Base-by-base conservation (phyloP, 2,888 invertebrate genomes). In the Arrhopalites spinosus region DNA sequence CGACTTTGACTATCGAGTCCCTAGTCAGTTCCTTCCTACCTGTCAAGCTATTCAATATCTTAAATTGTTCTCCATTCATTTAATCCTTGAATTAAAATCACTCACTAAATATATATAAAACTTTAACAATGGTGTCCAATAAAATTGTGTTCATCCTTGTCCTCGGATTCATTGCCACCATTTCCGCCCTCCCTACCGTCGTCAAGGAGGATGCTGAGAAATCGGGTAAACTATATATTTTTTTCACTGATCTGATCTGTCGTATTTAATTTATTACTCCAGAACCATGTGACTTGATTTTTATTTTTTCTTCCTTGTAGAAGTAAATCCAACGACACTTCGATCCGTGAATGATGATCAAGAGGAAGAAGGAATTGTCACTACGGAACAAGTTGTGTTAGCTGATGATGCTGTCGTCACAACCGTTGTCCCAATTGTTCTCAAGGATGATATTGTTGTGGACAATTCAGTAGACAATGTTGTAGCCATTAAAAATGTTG, bases 11-110 rank as follows among this genome's bases (percentile, higher is more conserved):
- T 45, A 36, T 2, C 23, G 53, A 56, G 7, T 67, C 74, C n/a
- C 66, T 36, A 74, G 64, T 74, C 67, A 74, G 74, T 74, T 74
- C 67, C 74, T 74, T 67, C 73, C 64, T 73, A 56, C 43, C 53
- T 67, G 30, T 59, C 68, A n/a, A 53, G n/a, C n/a, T 23, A n/a
- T 5, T 53, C 20, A 50, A n/a, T n/a, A 8, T 50, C 50, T 3
- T 50, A 50, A 3, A 5, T 50, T 20, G 2, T 50, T 3, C 15
- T 45, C n/a, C 7, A 45, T 45, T 11, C 45, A 45, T 15, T 45
- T 45, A 45, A 45, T 45, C 45, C 15, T 45, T 47, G 47, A 13
- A 47, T 47, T n/a, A 17, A n/a, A 17, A 20, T 53, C 23, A 2
- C 8, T 53, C 53, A 53, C 23, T n/a, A 1, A n/a, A n/a, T 11